Percentiles rank a stretch among this genome's conserved stretches.
These are phyloP conservation scores for Stictocephala bisonia DNA, from an alignment of 2,888 invertebrate species.

Conservation along the genomic window DNA sequence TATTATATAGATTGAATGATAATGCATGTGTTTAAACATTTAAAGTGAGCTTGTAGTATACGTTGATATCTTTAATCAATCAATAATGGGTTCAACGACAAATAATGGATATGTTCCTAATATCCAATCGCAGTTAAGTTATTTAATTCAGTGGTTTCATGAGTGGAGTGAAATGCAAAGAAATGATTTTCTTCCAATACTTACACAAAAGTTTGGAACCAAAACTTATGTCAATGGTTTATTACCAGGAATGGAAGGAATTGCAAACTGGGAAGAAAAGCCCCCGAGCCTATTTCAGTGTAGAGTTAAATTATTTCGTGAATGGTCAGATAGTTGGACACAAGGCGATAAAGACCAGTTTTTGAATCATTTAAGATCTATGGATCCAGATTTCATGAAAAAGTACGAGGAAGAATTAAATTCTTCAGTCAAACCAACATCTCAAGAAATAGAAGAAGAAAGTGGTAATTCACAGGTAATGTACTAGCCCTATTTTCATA, in stretches of 20 bases:
- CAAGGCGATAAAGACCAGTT: slow-evolving; percentile 78
- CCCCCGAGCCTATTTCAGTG: slow-evolving; percentile 87
- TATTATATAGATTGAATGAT: no score
- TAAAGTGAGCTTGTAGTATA: background rate
- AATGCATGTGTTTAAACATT: no score
- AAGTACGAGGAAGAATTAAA: slow-evolving; percentile 67
- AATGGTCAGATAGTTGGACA: slow-evolving; percentile 86
- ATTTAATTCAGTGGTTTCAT: slow-evolving; percentile 86
- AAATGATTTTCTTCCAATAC: slow-evolving; percentile 82
- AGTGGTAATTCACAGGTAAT: slow-evolving; percentile 3
- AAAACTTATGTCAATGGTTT: slow-evolving; percentile 79
- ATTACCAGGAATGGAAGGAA: slow-evolving; percentile 73
- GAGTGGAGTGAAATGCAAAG: slow-evolving; percentile 91
- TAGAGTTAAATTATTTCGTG: slow-evolving; percentile 84
- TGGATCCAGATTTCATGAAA: slow-evolving; percentile 77
- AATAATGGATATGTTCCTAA: slow-evolving; percentile 63
- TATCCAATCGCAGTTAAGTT: slow-evolving; percentile 81
- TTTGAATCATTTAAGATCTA: slow-evolving; percentile 75
- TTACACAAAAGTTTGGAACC: slow-evolving; percentile 74
- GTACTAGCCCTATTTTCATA: background rate
- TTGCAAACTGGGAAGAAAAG: slow-evolving; percentile 73
- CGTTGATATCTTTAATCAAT: background rate
- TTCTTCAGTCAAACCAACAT: slow-evolving; percentile 30
- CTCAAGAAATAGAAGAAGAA: slow-evolving; percentile 7
- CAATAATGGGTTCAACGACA: slow-evolving; percentile 55